Base-by-base conservation (phyloP, 2,888 invertebrate genomes). In the Chymomyza procnemis region DNA sequence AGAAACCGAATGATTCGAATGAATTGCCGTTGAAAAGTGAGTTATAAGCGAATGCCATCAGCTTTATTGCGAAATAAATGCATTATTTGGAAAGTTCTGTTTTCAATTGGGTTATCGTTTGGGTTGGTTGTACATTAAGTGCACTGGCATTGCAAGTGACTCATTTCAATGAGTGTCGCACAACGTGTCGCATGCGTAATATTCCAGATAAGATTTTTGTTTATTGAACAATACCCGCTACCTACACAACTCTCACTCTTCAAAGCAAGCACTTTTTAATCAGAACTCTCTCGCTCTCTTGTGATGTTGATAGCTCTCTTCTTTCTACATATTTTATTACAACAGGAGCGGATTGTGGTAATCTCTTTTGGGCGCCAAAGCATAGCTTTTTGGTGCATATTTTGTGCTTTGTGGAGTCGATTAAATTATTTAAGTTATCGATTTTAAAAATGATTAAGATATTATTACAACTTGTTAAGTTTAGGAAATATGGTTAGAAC, bases 261-360 rank as follows among this genome's bases (percentile, higher is more conserved):
- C 6, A 41, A 2, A 41, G 34, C 12, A 2, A 41, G 34, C 12
- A 26, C 26, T 41, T 12, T 3, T 12, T 41, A 12, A 41, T 41
- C 12, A 41, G 34, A 9, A 41, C 60, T 61, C 55, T 55, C 21
- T 55, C n/a, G 22, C 12, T 30, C 19, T 46, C 6, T 26, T 26
- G 26, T 26, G 9, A 12, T 6, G 58, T 54, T 16, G 5, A 41
- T 58, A 74, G 66, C 74, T 69, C 50, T 50, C 73, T 54, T 67
- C 69, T 26, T 6, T n/a, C n/a, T n/a, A n/a, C n/a, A n/a, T n/a
- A n/a, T n/a, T n/a, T n/a, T n/a, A n/a, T n/a, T n/a, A n/a, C n/a
- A n/a, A n/a, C n/a, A n/a, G n/a, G n/a, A n/a, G n/a, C n/a, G n/a
- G n/a, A n/a, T n/a, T n/a, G n/a, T n/a, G n/a, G n/a, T n/a, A n/a